Conservation (phyloP, 2,797 vertebrate species). For the Vireo griseus region DNA sequence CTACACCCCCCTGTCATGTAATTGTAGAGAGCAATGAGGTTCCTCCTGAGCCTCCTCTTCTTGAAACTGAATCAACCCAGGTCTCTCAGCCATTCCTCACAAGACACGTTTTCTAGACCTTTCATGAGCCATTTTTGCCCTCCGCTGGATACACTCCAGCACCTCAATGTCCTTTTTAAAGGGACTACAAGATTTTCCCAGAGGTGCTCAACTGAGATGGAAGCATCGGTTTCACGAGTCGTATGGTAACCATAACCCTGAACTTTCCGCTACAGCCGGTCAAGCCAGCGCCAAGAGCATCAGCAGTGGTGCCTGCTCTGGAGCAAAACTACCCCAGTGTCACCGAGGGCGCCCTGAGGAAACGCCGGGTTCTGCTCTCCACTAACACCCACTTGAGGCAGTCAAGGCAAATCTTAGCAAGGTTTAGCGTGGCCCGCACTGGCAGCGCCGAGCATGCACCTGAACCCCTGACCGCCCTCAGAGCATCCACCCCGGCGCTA, state of each 20-base stretch:
- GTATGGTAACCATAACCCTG: accelerated
- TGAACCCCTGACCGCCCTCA: accelerated
- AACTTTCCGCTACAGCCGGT: accelerated
- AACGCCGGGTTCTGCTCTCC: accelerated
- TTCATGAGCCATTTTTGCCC: neutral
- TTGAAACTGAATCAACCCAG: neutral
- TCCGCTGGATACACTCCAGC: neutral
- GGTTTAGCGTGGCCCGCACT: accelerated
- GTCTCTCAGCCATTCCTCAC: neutral
- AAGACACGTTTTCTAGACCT: neutral
- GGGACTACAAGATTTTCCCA: neutral
- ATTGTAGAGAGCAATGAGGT: no score
- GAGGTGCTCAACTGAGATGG: accelerated
- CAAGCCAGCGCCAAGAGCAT: accelerated
- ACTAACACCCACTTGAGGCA: accelerated
- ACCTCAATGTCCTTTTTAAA: neutral
- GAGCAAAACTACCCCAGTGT: accelerated
- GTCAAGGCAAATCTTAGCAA: neutral
- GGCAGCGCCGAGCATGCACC: neutral
- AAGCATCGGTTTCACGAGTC: accelerated
- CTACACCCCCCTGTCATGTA: neutral
- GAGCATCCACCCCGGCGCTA: neutral
- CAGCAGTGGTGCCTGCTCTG: accelerated
- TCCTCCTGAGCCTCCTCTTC: neutral
- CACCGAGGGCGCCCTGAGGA: neutral